Base-by-base conservation (phyloP, 2,888 invertebrate species). In the Micropterix aruncella region DNA sequence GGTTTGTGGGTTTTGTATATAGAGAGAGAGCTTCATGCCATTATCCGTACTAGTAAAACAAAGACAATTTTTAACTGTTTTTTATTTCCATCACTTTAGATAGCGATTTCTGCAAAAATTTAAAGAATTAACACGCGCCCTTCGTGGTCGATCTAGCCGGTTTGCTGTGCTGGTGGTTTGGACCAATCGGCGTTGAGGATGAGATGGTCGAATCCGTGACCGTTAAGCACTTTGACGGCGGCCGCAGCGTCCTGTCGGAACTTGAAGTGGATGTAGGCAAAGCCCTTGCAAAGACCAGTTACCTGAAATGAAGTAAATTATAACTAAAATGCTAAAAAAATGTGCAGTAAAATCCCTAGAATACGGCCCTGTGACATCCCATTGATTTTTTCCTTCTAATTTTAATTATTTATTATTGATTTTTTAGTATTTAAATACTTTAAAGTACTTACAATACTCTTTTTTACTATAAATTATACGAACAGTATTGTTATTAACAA, bases 161-260 rank as follows among this genome's bases (percentile, higher is more conserved):
- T 70, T 51, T 64, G 64, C 40, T 44, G 45, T 37, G 53, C 63
- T 48, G 80, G 83, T 38, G 89, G 89, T 60, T 94, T 96, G 1
- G 96, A 95, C 96, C 96, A 97, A 69, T 97, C 96, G n/a, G 96
- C 99, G 63, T 82, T 92, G 44, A 99, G 74, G 63, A 99, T 99
- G 54, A 99, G 79, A 71, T 99, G 96, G 67, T 97, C 96, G 61
- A 95, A 97, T 49, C 96, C 95, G 60, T 90, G 87, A 1, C 95
- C 95, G 58, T 95, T 85, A 12, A 97, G 76, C 43, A 77, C 77
- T 48, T 79, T 74, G 57, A 99, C 95, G 46, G 99, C 99, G 55
- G 86, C 80, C 3, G 89, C 87, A 38, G 96, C 96, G 66, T 94
- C 92, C 55, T 84, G 83, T 54, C 86, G 77, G 54, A 83, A 83